phyloP scores from a whole-genome alignment of 23 tunicate genomes.

The Halocynthia roretzi region DNA sequence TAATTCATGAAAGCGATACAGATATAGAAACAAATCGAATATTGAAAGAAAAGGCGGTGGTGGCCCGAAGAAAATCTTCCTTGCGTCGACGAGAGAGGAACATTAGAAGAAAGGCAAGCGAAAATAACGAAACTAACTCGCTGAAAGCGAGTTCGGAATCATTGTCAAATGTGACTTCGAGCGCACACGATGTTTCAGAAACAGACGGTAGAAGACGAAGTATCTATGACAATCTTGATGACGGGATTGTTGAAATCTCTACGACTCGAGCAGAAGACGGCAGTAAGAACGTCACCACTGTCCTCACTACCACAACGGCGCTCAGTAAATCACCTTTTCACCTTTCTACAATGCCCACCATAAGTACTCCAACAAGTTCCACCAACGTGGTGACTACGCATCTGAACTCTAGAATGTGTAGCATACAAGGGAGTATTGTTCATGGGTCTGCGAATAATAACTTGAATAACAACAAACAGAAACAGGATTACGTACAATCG shows the following conservation, averaged over 20 bases:
- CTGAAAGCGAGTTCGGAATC: neutral
- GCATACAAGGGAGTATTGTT: slow-evolving; percentile 4
- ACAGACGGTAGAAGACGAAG: neutral
- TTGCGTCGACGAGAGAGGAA: slow-evolving; percentile 13
- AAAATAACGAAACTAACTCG: neutral
- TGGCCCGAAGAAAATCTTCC: slow-evolving; percentile 8
- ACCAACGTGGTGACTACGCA: neutral
- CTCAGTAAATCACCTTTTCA: neutral
- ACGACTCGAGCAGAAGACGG: neutral
- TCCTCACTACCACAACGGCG: neutral
- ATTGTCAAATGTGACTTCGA: neutral
- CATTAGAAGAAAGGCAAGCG: neutral
- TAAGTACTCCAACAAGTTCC: slow-evolving; percentile 2
- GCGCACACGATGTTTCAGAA: neutral
- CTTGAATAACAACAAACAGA: neutral
- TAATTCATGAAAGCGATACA: slow-evolving; percentile 21
- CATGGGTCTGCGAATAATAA: neutral
- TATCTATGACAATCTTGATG: neutral
- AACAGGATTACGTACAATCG: neutral
- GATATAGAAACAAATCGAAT: slow-evolving; percentile 18
- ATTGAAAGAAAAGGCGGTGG: slow-evolving; percentile 11
- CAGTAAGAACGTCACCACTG: neutral
- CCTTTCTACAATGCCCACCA: neutral
- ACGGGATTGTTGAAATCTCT: too few species aligned
- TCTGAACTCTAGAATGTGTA: neutral